phyloP scores from a whole-genome alignment of 2,888 invertebrate genomes.

The Toxonevra muliebris region DNA sequence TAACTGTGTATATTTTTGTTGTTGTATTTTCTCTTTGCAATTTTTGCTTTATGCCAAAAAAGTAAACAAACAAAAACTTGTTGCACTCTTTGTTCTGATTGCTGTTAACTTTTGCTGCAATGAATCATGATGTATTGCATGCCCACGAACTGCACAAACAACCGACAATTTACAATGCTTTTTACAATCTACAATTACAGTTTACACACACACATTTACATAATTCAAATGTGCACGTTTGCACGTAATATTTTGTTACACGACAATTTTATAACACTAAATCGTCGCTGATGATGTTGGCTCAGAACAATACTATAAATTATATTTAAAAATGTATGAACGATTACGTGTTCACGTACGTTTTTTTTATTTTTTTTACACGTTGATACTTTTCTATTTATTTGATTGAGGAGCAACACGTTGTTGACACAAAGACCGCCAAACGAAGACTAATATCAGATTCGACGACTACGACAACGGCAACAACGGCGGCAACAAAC shows the following conservation, averaged over 20 bases:
- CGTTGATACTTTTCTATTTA: constrained; percentile 26
- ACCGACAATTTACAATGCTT: background rate
- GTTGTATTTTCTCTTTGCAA: no score
- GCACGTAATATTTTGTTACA: no score
- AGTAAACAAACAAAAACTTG: constrained; percentile 10
- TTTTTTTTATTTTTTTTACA: constrained; percentile 14
- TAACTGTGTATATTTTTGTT: no score
- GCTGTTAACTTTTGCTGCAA: no score
- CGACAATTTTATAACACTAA: no score
- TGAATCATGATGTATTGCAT: no score
- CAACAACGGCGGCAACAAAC: constrained; percentile 19
- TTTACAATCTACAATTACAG: constrained; percentile 9
- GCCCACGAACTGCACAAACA: background rate
- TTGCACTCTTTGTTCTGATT: constrained; percentile 15
- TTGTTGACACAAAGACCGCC: constrained; percentile 62
- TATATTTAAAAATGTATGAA: no score
- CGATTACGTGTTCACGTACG: background rate
- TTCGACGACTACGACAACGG: constrained; percentile 24
- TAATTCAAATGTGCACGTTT: no score
- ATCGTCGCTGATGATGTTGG: no score
- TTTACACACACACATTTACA: constrained; percentile 20
- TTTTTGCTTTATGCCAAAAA: no score
- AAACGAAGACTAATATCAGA: constrained; percentile 58
- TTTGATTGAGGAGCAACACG: constrained; percentile 52
- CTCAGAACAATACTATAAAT: no score